A percentile compares a stretch with the other conserved stretches of the same genome.
Conservation (phyloP, 2,797 vertebrate genomes). For the Anolis apletophallus region DNA sequence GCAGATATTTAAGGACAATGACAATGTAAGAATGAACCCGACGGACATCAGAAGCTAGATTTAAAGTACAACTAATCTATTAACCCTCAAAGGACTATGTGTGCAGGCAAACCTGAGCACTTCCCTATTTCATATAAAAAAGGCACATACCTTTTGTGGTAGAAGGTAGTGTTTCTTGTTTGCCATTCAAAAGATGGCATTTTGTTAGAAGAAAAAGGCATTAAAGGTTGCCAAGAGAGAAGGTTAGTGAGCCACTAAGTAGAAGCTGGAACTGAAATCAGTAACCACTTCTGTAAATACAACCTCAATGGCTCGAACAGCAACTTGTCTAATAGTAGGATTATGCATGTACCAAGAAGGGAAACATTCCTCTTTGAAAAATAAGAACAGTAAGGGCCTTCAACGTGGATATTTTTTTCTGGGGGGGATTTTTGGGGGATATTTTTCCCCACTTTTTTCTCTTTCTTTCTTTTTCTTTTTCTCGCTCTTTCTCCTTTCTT, state of each 20-base stretch:
- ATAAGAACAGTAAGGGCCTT: background rate
- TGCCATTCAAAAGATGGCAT: rapidly evolving
- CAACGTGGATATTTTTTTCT: too few species aligned
- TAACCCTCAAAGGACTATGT: too few species aligned
- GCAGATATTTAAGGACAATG: too few species aligned
- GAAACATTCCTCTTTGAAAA: background rate
- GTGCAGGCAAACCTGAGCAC: background rate
- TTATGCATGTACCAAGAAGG: background rate
- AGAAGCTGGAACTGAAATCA: rapidly evolving
- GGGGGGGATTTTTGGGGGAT: too few species aligned
- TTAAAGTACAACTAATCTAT: too few species aligned
- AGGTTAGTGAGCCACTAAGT: background rate
- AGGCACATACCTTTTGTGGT: rapidly evolving
- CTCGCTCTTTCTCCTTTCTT: too few species aligned
- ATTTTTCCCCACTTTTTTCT: too few species aligned
- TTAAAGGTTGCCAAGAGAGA: background rate
- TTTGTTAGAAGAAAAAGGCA: background rate
- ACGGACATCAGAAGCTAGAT: too few species aligned
- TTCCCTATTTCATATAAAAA: background rate
- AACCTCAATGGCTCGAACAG: background rate
- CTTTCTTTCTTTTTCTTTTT: too few species aligned
- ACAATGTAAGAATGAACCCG: too few species aligned
- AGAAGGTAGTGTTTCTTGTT: rapidly evolving
- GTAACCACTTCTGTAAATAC: background rate
- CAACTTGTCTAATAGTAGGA: background rate